Percentiles rank a stretch among this genome's conserved stretches.
phyloP scores from a whole-genome alignment of 2,113 vertebrate species.

The Conger conger region DNA sequence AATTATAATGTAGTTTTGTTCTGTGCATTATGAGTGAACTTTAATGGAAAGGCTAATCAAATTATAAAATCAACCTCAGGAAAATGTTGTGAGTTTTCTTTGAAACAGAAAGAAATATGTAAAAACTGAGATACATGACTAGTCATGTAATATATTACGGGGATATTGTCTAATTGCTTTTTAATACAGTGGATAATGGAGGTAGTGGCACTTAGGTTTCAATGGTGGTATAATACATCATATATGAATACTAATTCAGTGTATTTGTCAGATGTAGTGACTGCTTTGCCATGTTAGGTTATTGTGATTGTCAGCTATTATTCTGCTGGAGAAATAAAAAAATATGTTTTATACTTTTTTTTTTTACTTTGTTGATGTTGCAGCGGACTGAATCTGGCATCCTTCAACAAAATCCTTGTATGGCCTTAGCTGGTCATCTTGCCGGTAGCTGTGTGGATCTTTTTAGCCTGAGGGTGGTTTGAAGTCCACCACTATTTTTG shows the following conservation, averaged over 20 bases:
- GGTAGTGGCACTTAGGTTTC: no score
- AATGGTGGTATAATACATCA: no score
- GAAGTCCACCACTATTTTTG: background rate
- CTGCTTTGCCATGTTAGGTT: background rate
- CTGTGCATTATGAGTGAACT: background rate
- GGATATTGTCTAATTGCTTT: no score
- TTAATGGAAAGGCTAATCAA: background rate
- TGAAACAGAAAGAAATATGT: background rate
- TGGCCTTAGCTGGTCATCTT: background rate
- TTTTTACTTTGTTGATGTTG: background rate
- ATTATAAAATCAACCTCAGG: background rate
- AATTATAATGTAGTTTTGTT: no score
- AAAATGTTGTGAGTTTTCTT: background rate
- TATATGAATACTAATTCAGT: background rate
- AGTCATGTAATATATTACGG: no score
- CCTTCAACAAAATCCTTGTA: background rate
- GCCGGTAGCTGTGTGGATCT: background rate
- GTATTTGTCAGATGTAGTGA: background rate
- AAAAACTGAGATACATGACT: background rate
- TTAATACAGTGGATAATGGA: no score
- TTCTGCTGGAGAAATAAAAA: background rate
- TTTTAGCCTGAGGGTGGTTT: background rate
- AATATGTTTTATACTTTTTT: background rate
- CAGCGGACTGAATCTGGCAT: background rate
- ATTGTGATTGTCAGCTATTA: background rate